Percentiles rank a stretch among this genome's conserved stretches.
phyloP scores from a whole-genome alignment of 2,113 vertebrate species.

The Solea senegalensis region DNA sequence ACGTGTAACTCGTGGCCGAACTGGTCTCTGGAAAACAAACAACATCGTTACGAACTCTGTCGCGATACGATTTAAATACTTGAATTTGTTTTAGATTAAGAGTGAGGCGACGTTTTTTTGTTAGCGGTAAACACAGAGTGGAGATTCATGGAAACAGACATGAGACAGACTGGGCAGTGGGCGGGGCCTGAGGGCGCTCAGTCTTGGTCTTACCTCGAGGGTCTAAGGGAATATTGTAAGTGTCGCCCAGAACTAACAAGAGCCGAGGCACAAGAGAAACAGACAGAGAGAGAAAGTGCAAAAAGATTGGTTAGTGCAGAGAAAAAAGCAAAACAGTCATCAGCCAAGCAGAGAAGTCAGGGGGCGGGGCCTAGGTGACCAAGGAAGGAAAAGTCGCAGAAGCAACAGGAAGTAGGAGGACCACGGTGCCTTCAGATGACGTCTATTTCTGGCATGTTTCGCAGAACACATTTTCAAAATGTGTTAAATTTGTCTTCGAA shows the following conservation, averaged over 20 bases:
- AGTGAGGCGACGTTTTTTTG: too few species aligned
- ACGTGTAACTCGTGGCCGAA: conserved; percentile 91
- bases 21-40: conserved; percentile 86
- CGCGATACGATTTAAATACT: too few species aligned
- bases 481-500: too few species aligned
- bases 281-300: conserved; percentile 84
- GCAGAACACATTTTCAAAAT: too few species aligned
- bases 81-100: too few species aligned
- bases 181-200: conserved; percentile 16
- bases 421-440: too few species aligned
- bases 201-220: conserved; percentile 94
- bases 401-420: not conserved
- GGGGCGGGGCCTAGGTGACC: not conserved
- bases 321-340: conserved; percentile 63
- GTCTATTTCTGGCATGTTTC: too few species aligned
- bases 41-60: not conserved
- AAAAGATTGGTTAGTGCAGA: conserved; percentile 88
- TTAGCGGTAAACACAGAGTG: not conserved
- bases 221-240: conserved; percentile 99
- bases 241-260: conserved; percentile 97
- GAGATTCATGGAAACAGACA: not conserved
- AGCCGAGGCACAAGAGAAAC: conserved; percentile 81
- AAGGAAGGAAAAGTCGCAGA: not conserved
- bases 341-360: conserved; percentile 56
- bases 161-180: not conserved